Base-by-base conservation (phyloP, 2,113 vertebrate species). In the Genyomyrus donnyi region DNA sequence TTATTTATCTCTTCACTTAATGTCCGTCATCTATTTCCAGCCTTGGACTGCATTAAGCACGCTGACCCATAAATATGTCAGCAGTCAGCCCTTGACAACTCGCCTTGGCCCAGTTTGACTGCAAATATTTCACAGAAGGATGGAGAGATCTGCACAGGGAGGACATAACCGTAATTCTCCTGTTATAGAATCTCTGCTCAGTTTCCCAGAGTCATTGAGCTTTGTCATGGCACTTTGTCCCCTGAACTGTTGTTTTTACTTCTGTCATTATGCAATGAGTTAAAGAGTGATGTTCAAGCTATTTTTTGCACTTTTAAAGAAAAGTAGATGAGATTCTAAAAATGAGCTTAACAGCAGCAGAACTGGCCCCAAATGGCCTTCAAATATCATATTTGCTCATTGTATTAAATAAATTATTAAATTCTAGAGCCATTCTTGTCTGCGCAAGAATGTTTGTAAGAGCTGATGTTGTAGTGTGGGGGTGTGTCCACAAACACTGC, bases 1-100 rank as follows among this genome's bases (percentile, higher is more conserved):
- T 15, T 91, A 77, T 93, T 90, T 90, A 90, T 91, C 53, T 13
- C 91, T 92, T 90, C 27, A 17, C 58, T 58, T 88, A 24, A 88
- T 48, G 42, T 70, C 42, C 13, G 10, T 80, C 74, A 80, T 42
- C 31, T 42, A 39, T 80, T 80, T 15, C 74, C 31, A 42, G 53
- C 39, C 87, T 88, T 17, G 17, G 15, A n/a, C 35, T 52, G 13
- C 46, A 50, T 89, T 89, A 89, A 91, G 70, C 17, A 91, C 35
- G 84, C 91, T 92, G 90, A 91, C 90, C 91, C 87, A 42, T 89
- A 74, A 86, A 49, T 5, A 80, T 42, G 31, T 80, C 35, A 80
- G 74, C 35, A 3, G 13, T 42, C 74, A 80, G 74, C 74, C 74
- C 74, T 80, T 42, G 74, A 80, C 74, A 80, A 42, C 74, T 42